Base-by-base conservation (phyloP, 1,140 invertebrate species). In the Euglossa dilemma region DNA sequence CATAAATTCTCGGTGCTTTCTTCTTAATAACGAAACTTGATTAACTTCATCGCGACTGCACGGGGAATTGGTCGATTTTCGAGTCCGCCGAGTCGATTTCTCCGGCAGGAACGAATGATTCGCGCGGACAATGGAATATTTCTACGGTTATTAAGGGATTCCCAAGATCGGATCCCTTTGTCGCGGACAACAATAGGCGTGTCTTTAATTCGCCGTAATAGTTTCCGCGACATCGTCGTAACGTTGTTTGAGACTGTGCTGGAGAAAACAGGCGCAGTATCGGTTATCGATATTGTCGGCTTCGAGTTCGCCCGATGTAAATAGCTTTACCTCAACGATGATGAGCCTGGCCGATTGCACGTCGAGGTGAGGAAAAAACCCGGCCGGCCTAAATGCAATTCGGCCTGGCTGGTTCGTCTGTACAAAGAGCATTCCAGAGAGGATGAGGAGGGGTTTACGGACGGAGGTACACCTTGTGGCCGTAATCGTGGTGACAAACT, bases 281-380 rank as follows among this genome's bases (percentile, higher is more conserved):
- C 74, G 85, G 59, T 86, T 87, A 86, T 87, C 86, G 71, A 87
- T 87, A 87, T 85, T 43, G 79, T 36, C 50, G 54, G 72, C 73
- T 76, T 76, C 63, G 80, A 54, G 80, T 56, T 69, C 73, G 43
- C 43, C 43, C 80, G 63, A 67, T 73, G 73, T 82, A 82, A 82
- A 82, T 82, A 82, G 80, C 72, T 82, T 82, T 36, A 52, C n/a
- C 54, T 20, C 54, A 59, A 76, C 80, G 52, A 67, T 23, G 80
- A 76, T 59, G 52, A 82, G 80, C 72, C 56, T 69, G 54, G 23
- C 16, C 73, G 72, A 82, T 76, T 59, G 73, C 52, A 59, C 20
- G 50, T 59, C 63, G 52, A 2, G 25, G 12, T 25, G 63, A 43
- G 52, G 52, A 43, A 66, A 57, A 67, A 25, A 47, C 54, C 20